Base-by-base conservation (phyloP, 1,140 invertebrate genomes). In the Epicauta chinensis region DNA sequence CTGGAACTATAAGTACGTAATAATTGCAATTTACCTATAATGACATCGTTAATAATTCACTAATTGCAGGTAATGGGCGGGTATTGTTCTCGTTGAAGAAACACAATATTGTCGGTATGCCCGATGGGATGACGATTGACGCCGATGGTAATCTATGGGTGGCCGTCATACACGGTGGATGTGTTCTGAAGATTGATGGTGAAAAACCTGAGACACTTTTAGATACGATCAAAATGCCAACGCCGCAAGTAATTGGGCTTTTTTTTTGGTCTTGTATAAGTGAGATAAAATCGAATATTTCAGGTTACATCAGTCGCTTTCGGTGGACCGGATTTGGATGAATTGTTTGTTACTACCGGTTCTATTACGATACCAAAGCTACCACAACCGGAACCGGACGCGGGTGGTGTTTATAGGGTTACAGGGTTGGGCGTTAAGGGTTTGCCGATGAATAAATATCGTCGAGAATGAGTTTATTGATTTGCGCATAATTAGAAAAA, bases 271-370 rank as follows among this genome's bases (percentile, higher is more conserved):
- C 0, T 23, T 23, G 7, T 23, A 23, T n/a, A n/a, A n/a, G n/a
- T n/a, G n/a, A n/a, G n/a, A 23, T 23, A 7, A 23, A 23, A 23
- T 23, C 7, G 2, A 1, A 13, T 35, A 12, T 36, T 16, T 31
- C 29, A 69, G 53, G 69, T 87, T 5, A 92, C 90, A 0, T 91
- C 88, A 0, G 81, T 80, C 0, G 82, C 84, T 42, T 93, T 88
- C 63, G 90, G 90, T 4, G 89, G 89, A 2, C 69, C 78, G 1
- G 77, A 86, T 61, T 68, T 88, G 23, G 82, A 88, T 64, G 78
- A 81, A 49, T 71, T 92, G 1, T 91, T 81, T 62, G 86, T 91
- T 12, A 92, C 89, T 0, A 79, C 80, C 0, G 81, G 81, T 1
- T 50, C 44, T 44, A 50, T 64, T 3, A 53, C 35, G 61, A 61